phyloP scores from a whole-genome alignment of 1,140 invertebrate species.

The Tyrophagus putrescentiae region DNA sequence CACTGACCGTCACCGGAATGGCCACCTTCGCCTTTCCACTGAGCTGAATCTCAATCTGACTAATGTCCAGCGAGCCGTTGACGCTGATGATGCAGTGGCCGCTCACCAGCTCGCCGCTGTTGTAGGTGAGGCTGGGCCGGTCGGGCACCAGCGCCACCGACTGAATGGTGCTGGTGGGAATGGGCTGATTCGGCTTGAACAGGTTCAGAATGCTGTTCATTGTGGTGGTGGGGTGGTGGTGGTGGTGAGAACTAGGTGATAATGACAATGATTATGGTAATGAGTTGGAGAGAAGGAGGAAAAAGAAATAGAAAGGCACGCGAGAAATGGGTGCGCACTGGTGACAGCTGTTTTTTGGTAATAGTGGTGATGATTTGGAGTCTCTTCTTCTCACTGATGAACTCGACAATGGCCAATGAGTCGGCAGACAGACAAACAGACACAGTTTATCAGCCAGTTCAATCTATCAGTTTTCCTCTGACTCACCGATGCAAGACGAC shows the following conservation, averaged over 20 bases:
- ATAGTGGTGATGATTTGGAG: too few relatives aligned
- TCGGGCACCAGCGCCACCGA: constrained; percentile 2
- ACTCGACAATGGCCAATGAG: too few relatives aligned
- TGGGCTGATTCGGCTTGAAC: constrained; percentile 2
- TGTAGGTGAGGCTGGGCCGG: constrained; percentile 2
- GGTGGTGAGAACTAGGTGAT: too few relatives aligned
- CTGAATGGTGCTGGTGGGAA: background rate
- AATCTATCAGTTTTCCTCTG: too few relatives aligned
- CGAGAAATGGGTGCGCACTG: background rate
- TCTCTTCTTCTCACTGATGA: too few relatives aligned
- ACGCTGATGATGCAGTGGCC: constrained; percentile 7
- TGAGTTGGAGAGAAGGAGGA: too few relatives aligned
- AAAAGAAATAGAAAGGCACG: too few relatives aligned
- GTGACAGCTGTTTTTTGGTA: too few relatives aligned
- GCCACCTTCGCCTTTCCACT: background rate
- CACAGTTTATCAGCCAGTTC: too few relatives aligned
- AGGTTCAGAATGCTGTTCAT: constrained; percentile 2
- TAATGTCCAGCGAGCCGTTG: background rate
- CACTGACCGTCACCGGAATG: background rate
- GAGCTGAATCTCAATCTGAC: constrained; percentile 1
- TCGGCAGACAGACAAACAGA: too few relatives aligned
- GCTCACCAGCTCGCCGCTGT: constrained; percentile 1
- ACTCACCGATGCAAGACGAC: too few relatives aligned
- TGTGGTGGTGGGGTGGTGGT: background rate
- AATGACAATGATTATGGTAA: too few relatives aligned